A percentile compares a stretch with the other conserved stretches of the same genome.
These are phyloP conservation scores for Hesperia comma DNA, from an alignment of 2,888 invertebrate genomes.

Conservation along the genomic window DNA sequence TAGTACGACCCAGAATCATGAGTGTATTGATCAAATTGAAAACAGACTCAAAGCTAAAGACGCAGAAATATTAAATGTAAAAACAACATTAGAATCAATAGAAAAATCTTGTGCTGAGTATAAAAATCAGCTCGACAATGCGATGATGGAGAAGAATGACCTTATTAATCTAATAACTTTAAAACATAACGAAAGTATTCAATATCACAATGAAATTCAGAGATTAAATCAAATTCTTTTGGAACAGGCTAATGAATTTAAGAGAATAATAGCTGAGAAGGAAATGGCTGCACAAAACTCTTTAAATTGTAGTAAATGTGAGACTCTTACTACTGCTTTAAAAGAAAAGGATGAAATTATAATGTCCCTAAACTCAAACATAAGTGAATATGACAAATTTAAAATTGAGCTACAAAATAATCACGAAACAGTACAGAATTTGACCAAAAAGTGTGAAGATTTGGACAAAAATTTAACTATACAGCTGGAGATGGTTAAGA, in stretches of 20 bases:
- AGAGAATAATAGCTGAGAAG: slow-evolving; percentile 63
- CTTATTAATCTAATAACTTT: slow-evolving; percentile 88
- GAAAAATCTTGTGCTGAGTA: slow-evolving; percentile 61
- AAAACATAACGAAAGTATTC: slow-evolving; percentile 93
- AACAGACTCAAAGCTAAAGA: slow-evolving; percentile 55
- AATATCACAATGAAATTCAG: slow-evolving; percentile 94
- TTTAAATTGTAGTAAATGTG: slow-evolving; percentile 61
- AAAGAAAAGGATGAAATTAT: slow-evolving; percentile 74
- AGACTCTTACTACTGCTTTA: slow-evolving; percentile 56
- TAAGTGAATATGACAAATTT: slow-evolving; percentile 60
- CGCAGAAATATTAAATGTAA: slow-evolving; percentile 54
- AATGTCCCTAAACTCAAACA: slow-evolving; percentile 59
- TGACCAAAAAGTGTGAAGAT: slow-evolving; percentile 88
- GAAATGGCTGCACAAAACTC: slow-evolving; percentile 53
- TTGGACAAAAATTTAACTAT: slow-evolving; percentile 86
- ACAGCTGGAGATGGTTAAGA: slow-evolving; percentile 86
- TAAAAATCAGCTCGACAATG: slow-evolving; percentile 58
- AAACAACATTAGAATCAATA: slow-evolving; percentile 51
- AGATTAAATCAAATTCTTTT: slow-evolving; percentile 86
- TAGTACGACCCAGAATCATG: not conserved
- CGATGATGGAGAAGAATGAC: slow-evolving; percentile 85
- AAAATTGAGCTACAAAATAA: slow-evolving; percentile 80
- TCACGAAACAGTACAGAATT: slow-evolving; percentile 82
- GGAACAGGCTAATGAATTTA: slow-evolving; percentile 77
- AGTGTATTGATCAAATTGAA: slow-evolving; percentile 50